Evolutionary conservation across 2,113 vertebrate species (phyloP).

Genomic region (Tetrax tetrax): DNA sequence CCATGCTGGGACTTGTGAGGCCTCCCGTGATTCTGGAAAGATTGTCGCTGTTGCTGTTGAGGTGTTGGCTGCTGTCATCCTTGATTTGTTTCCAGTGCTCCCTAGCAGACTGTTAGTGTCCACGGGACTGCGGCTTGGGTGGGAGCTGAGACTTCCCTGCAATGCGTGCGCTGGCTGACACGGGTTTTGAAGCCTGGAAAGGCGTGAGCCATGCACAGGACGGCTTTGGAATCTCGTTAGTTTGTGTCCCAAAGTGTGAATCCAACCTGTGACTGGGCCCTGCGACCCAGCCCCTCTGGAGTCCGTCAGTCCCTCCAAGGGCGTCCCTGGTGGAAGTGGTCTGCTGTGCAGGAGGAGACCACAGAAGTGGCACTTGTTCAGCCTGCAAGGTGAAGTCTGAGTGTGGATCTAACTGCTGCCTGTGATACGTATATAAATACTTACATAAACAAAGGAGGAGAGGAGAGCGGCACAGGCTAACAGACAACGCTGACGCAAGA

Average conservation of each 20-base stretch:
- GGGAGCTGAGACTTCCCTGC: background rate
- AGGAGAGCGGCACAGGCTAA: background rate
- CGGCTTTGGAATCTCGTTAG: background rate
- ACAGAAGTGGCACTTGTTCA: background rate
- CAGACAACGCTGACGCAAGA: slow-evolving; percentile 3
- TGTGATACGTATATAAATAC: background rate
- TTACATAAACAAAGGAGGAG: background rate
- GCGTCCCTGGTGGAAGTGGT: background rate
- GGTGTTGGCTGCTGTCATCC: background rate
- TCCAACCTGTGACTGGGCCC: background rate
- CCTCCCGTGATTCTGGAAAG: background rate
- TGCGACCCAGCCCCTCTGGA: background rate
- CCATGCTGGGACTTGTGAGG: background rate
- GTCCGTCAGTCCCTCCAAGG: background rate
- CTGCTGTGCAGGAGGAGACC: background rate
- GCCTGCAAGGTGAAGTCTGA: background rate
- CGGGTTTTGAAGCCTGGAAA: background rate
- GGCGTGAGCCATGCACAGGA: background rate
- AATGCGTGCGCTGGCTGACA: accelerated
- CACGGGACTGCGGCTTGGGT: background rate
- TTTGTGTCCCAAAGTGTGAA: background rate
- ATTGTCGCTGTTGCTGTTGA: background rate
- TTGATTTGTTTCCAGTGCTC: background rate
- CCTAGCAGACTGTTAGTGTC: background rate
- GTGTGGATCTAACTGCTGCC: background rate